Evolutionary conservation across 2,888 invertebrate genomes (phyloP).

Genomic region (Thereva nobilitata): DNA sequence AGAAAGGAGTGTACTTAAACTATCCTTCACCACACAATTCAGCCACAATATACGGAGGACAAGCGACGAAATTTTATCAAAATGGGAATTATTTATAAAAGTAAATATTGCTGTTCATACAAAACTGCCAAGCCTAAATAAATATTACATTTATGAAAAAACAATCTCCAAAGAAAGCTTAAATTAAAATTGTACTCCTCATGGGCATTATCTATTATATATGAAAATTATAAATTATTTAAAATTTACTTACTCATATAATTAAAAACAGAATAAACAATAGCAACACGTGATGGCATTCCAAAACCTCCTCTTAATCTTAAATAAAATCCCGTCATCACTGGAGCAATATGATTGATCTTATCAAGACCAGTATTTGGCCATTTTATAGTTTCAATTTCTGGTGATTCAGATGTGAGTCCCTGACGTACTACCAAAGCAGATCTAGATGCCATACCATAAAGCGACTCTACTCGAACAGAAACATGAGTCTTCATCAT

Average conservation of each 20-base stretch:
- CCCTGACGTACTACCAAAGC: constrained; percentile 70
- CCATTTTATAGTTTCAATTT: constrained; percentile 64
- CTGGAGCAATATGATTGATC: constrained; percentile 66
- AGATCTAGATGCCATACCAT: constrained; percentile 66
- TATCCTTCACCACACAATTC: too few relatives aligned
- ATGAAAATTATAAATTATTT: too few relatives aligned
- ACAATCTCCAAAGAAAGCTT: neutral
- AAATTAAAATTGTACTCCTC: neutral
- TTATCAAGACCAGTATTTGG: constrained; percentile 59
- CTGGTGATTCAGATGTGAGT: constrained; percentile 65
- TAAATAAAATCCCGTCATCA: constrained; percentile 70
- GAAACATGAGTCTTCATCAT: constrained; percentile 71
- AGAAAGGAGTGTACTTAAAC: too few relatives aligned
- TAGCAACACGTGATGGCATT: constrained; percentile 66
- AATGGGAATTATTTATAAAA: too few relatives aligned
- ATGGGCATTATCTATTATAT: too few relatives aligned
- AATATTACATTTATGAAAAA: neutral
- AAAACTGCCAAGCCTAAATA: neutral
- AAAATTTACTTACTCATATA: constrained; percentile 64
- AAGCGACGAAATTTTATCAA: too few relatives aligned
- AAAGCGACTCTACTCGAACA: constrained; percentile 64
- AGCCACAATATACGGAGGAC: too few relatives aligned
- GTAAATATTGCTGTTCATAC: too few relatives aligned
- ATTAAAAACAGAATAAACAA: constrained; percentile 72
- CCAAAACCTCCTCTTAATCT: constrained; percentile 68